These are phyloP conservation scores for Drosophila arawakana DNA, from an alignment of 1,140 invertebrate species.

Conservation along the genomic window DNA sequence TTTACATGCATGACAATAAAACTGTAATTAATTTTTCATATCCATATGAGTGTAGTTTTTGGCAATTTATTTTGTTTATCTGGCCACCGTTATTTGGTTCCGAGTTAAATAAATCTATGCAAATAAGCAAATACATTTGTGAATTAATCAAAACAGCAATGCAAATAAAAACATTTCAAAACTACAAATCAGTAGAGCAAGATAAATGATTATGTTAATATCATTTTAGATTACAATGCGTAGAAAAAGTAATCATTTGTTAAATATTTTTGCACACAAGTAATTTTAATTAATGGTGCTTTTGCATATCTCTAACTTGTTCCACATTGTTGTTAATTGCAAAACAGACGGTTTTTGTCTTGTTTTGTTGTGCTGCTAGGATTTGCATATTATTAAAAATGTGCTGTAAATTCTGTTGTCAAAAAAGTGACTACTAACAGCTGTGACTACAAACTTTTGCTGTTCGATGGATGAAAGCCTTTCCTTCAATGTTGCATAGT, in stretches of 20 bases:
- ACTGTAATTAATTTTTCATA: conserved; percentile 24
- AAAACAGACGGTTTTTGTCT: not conserved
- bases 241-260: too few relatives aligned
- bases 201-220: too few relatives aligned
- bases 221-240: too few relatives aligned
- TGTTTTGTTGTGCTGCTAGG: not conserved
- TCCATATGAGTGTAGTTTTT: not conserved
- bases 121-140: not conserved
- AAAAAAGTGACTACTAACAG: conserved; percentile 6
- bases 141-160: conserved; percentile 2
- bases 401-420: not conserved
- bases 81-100: conserved; percentile 2
- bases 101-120: not conserved
- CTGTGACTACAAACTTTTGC: conserved; percentile 11
- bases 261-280: too few relatives aligned
- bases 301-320: not conserved
- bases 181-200: too few relatives aligned
- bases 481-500: not conserved
- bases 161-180: not conserved
- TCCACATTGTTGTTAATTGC: not conserved
- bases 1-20: conserved; percentile 7
- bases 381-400: conserved; percentile 23
- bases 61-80: conserved; percentile 16
- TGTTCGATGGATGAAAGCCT: not conserved
- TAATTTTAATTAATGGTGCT: not conserved